Base-by-base conservation (phyloP, 2,888 invertebrate genomes). In the Drosophila stalkeri region DNA sequence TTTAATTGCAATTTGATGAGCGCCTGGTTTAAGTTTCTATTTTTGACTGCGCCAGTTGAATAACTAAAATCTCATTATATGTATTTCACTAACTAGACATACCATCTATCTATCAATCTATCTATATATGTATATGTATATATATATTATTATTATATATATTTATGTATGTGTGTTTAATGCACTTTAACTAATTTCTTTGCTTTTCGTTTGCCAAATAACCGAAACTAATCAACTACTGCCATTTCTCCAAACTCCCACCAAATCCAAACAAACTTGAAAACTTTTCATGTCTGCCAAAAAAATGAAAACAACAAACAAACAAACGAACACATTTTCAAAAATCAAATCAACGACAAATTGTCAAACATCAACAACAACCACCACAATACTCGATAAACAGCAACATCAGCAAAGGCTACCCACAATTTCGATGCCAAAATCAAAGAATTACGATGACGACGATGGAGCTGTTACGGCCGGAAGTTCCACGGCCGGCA, bases 351-450 rank as follows among this genome's bases (percentile, higher is more conserved):
- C 16, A 16, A 16, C 37, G 46, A 41, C 27, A 61, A 68, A 63
- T 16, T 20, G 44, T n/a, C 37, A 49, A 56, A 31, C 5, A 27
- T 27, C 39, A 59, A 49, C 33, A 33, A 56, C 31, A 60, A 44
- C n/a, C 51, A 52, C 56, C 44, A 43, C 27, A 35, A 44, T 51
- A 56, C 60, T 63, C 62, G 56, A 72, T 56, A 69, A 70, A 49
- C 72, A 72, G 39, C 78, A 75, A 59, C 74, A 72, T 39, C 74
- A 77, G 31, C 87, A 85, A 74, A 61, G 55, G 61, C 92, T 91
- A 66, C 94, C 94, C 47, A 94, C 94, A 80, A 95, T 95, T 81
- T 94, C 95, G 64, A 93, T 95, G 94, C 95, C 95, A 63, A 94
- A 94, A 90, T 93, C 93, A 31, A 87, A 91, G 80, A 89, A 89